Base-by-base conservation (phyloP, 2,113 vertebrate genomes). In the Heliornis fulica region DNA sequence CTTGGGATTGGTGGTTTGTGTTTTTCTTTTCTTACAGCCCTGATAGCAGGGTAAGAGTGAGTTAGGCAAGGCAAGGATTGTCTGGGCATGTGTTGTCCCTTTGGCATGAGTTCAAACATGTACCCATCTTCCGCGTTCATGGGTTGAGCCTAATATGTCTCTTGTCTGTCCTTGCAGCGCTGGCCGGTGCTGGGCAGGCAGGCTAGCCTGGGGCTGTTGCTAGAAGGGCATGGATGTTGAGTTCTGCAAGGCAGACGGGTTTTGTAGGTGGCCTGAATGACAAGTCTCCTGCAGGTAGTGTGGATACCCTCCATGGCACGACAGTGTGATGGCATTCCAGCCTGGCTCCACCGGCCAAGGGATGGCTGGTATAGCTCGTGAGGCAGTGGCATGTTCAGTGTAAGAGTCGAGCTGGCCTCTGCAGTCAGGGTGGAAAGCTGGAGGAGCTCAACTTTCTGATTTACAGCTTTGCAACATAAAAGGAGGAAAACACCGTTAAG, bases 241-340 rank as follows among this genome's bases (percentile, higher is more conserved):
- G 94, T 91, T 94, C 51, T 94, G 86, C 93, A 87, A 77, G 93
- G 95, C 79, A 78, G 83, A 94, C 95, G 19, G 94, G 96, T 97
- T 97, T 66, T 81, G 94, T 92, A 71, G 86, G 94, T 32, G 64
- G 83, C 69, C 60, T 59, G 80, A 51, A n/a, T 95, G 83, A 94
- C 1, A 3, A 78, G 80, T 93, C 56, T 94, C 32, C 64, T 0
- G 14, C 69, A 60, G 81, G 69, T 91, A 71, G 76, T 17, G 68
- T 26, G 80, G 88, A 65, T 71, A 61, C 11, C 9, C 36, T 1
- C 3, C 1, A 16, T 65, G 59, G 31, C 3, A 1, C 53, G 88
- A 50, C 0, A 0, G 9, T 0, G 12, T n/a, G n/a, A n/a, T n/a
- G n/a, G n/a, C n/a, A n/a, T 68, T 93, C 83, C 83, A 87, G 64